Evolutionary conservation across 2,113 vertebrate genomes (phyloP).

Genomic region (Axis porcinus): DNA sequence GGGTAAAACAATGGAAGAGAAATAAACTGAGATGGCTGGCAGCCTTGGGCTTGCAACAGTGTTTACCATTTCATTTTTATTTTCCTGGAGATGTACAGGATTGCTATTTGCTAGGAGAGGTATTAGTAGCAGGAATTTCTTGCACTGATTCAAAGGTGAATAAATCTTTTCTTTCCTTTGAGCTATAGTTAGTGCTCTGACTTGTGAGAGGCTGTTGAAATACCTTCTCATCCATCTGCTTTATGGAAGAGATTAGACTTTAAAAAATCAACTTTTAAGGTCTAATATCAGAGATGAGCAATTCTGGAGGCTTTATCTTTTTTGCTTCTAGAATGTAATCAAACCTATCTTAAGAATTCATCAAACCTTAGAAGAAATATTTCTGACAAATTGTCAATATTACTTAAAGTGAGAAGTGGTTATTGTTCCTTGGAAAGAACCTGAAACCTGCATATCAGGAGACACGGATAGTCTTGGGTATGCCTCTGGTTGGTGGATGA

Average conservation of each 20-base stretch:
- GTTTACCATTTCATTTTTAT: slow-evolving; percentile 33
- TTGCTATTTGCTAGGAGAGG: neutral
- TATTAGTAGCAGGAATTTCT: neutral
- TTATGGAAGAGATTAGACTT: neutral
- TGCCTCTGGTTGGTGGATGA: neutral
- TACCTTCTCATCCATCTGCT: neutral
- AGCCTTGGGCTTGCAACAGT: neutral
- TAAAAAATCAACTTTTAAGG: slow-evolving; percentile 16
- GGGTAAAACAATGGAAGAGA: neutral
- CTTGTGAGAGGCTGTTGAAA: neutral
- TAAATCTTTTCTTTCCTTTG: neutral
- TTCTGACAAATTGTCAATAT: neutral
- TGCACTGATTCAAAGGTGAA: neutral
- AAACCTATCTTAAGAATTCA: slow-evolving; percentile 37
- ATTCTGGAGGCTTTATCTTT: neutral
- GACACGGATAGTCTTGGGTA: neutral
- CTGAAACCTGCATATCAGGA: neutral
- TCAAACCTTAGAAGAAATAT: slow-evolving; percentile 16
- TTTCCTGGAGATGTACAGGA: neutral
- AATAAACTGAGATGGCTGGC: neutral
- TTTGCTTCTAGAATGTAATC: neutral
- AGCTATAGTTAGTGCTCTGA: neutral
- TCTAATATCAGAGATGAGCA: neutral
- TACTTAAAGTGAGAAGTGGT: neutral
- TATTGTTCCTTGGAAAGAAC: neutral